These are phyloP conservation scores for Trypoxylon attenuatum DNA, from an alignment of 2,888 invertebrate genomes.

Conservation along the genomic window DNA sequence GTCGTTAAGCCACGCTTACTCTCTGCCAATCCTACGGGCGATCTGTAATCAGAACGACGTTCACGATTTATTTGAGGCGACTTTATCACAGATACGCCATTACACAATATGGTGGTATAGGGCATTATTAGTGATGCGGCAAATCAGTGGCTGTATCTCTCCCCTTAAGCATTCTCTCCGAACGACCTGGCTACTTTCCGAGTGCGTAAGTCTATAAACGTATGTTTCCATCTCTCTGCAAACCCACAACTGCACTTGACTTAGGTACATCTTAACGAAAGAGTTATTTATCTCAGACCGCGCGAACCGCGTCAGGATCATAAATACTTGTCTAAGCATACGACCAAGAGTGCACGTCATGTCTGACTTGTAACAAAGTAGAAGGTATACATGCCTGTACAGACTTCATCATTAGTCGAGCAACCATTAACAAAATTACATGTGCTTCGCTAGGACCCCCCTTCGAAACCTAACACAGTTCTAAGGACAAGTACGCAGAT, in stretches of 20 bases:
- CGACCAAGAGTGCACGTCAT: constrained; percentile 15
- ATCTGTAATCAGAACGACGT: constrained; percentile 52
- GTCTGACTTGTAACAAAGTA: constrained; percentile 4
- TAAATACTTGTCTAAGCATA: constrained; percentile 28
- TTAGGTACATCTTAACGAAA: neutral
- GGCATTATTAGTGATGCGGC: constrained; percentile 5
- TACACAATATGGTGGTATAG: constrained; percentile 33
- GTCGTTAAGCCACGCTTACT: constrained; percentile 56
- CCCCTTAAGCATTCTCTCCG: neutral
- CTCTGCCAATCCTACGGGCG: constrained; percentile 53
- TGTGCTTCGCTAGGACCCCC: constrained; percentile 32
- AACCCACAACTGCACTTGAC: too few relatives aligned
- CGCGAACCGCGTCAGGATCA: constrained; percentile 11
- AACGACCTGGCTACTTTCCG: too few relatives aligned
- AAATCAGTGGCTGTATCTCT: neutral
- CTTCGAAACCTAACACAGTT: too few relatives aligned
- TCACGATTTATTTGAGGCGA: constrained; percentile 47
- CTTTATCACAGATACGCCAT: constrained; percentile 35
- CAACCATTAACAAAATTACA: constrained; percentile 57
- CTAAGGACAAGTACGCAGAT: too few relatives aligned
- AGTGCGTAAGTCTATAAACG: too few relatives aligned
- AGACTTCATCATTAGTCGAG: constrained; percentile 49
- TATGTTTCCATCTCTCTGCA: too few relatives aligned
- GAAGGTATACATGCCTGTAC: constrained; percentile 28
- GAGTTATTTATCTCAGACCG: constrained; percentile 21